Evolutionary conservation across 2,797 vertebrate genomes (phyloP).

Genomic region (Enteromius mattozi): DNA sequence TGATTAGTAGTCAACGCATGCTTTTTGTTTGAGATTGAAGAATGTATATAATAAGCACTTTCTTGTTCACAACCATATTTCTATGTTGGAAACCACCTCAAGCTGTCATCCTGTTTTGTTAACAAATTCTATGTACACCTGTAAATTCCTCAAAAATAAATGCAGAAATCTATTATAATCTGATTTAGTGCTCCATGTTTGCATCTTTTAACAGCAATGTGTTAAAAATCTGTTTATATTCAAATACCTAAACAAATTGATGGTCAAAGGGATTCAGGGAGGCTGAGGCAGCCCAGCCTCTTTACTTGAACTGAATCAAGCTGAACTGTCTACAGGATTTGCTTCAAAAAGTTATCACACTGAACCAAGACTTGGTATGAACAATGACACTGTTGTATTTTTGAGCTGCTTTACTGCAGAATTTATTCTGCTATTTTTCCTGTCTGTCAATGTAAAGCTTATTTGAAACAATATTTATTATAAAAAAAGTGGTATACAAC

Average conservation of each 20-base stretch:
- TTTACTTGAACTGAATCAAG: background rate
- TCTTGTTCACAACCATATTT: background rate
- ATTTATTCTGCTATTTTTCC: background rate
- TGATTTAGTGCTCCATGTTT: background rate
- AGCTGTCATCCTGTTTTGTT: background rate
- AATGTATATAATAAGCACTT: background rate
- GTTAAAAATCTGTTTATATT: background rate
- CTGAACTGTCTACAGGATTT: background rate
- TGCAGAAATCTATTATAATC: background rate
- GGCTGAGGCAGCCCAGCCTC: too few species aligned
- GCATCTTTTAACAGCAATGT: background rate
- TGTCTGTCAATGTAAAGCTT: background rate
- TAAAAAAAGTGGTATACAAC: background rate
- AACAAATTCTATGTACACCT: background rate
- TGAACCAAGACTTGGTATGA: background rate
- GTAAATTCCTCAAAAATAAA: slow-evolving; percentile 10
- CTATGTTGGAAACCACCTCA: background rate
- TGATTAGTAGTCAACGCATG: too few species aligned
- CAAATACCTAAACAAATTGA: background rate
- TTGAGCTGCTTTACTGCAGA: background rate
- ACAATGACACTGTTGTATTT: background rate
- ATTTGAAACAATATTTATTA: background rate
- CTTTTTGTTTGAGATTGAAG: background rate
- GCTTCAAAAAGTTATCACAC: background rate
- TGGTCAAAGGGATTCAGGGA: background rate